These are phyloP conservation scores for Endotricha flammealis DNA, from an alignment of 2,888 invertebrate species.

Conservation along the genomic window DNA sequence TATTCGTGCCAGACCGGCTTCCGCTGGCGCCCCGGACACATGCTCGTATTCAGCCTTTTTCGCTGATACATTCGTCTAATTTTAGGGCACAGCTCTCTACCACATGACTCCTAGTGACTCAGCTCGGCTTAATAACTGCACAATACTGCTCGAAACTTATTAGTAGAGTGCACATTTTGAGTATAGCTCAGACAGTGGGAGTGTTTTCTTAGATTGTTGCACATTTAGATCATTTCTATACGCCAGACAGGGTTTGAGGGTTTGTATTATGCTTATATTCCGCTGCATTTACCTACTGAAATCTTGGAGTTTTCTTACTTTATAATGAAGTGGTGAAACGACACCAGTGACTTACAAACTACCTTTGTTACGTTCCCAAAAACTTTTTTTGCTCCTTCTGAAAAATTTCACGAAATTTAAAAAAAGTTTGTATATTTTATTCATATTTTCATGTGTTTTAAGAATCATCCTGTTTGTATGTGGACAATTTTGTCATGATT, in stretches of 20 bases:
- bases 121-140: conserved; percentile 48
- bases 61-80: conserved; percentile 73
- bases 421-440: conserved; percentile 32
- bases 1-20: conserved; percentile 67
- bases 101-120: conserved; percentile 66
- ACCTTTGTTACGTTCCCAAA: conserved; percentile 35
- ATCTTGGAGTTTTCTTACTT: too few relatives aligned
- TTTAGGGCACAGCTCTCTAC: conserved; percentile 63
- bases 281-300: too few relatives aligned
- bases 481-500: neutral
- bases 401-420: conserved; percentile 35
- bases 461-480: conserved; percentile 14
- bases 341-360: too few relatives aligned
- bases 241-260: too few relatives aligned
- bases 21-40: conserved; percentile 66
- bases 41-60: conserved; percentile 64
- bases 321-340: too few relatives aligned
- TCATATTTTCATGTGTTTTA: too few relatives aligned
- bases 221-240: too few relatives aligned
- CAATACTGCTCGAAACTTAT: conserved; percentile 47
- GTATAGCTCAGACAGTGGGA: too few relatives aligned
- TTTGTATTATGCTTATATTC: too few relatives aligned
- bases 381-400: conserved; percentile 17
- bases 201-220: too few relatives aligned
- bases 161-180: conserved; percentile 39